These are phyloP conservation scores for Atherinosoma microstoma DNA, from an alignment of 2,797 vertebrate species.

Conservation along the genomic window DNA sequence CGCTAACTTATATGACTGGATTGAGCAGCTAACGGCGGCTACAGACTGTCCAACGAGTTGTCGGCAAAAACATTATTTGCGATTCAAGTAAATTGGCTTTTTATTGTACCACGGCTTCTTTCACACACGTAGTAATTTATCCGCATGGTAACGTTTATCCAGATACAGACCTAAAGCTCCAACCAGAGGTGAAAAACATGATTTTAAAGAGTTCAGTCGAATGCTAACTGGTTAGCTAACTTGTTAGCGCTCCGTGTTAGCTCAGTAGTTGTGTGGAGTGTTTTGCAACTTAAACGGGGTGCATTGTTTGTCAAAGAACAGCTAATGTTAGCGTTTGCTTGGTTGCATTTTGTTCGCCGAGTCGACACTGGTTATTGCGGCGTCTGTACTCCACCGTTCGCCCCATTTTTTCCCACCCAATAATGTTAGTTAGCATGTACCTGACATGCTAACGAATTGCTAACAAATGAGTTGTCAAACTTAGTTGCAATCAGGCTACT, in stretches of 20 bases:
- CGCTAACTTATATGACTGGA: slow-evolving; percentile 49
- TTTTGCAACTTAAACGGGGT: slow-evolving; percentile 2
- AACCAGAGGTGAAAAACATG: background rate
- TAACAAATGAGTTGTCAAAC: slow-evolving; percentile 49
- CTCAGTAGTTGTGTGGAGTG: slow-evolving; percentile 19
- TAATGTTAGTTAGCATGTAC: slow-evolving; percentile 32
- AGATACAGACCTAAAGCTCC: fast-evolving
- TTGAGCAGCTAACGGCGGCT: slow-evolving; percentile 58
- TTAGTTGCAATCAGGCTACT: background rate
- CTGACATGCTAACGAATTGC: slow-evolving; percentile 51
- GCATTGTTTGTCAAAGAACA: background rate
- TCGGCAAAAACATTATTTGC: slow-evolving; percentile 25
- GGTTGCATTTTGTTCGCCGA: too few species aligned
- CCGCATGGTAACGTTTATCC: background rate
- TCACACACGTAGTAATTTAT: background rate
- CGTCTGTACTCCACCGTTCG: background rate
- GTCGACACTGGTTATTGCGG: background rate
- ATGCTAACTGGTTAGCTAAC: slow-evolving; percentile 67
- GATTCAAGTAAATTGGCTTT: background rate
- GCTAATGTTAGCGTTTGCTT: fast-evolving
- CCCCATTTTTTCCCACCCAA: slow-evolving; percentile 17
- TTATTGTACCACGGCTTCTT: fast-evolving
- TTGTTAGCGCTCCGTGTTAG: slow-evolving; percentile 48
- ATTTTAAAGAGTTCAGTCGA: slow-evolving; percentile 33
- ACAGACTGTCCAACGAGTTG: slow-evolving; percentile 54